Evolutionary conservation across 2,113 vertebrate species (phyloP).

Genomic region (Nibea coibor): DNA sequence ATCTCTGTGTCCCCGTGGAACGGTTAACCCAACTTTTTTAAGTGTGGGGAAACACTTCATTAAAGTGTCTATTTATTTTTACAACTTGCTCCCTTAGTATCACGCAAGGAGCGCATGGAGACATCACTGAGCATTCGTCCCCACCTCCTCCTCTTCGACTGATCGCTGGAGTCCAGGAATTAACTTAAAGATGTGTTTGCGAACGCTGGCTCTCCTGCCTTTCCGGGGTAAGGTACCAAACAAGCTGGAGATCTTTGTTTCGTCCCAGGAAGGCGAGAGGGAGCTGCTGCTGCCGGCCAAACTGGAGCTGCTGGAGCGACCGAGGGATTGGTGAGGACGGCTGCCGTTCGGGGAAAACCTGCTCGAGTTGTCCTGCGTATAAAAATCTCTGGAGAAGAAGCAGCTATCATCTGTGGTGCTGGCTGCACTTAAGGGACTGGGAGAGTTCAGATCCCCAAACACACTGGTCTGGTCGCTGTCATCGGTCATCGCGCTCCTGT

Average conservation of each 20-base stretch:
- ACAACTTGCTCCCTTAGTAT: neutral
- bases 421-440: conserved; percentile 81
- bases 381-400: conserved; percentile 81
- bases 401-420: conserved; percentile 83
- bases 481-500: conserved; percentile 86
- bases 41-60: neutral
- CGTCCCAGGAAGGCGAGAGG: conserved; percentile 88
- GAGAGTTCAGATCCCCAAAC: conserved; percentile 85
- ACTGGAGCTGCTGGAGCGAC: conserved; percentile 88
- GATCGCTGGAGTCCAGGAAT: conserved; percentile 92
- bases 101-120: neutral
- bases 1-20: conserved; percentile 18
- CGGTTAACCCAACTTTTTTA: neutral
- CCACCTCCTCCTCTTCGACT: conserved; percentile 90
- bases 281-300: conserved; percentile 85
- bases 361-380: neutral
- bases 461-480: conserved; percentile 86
- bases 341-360: conserved; percentile 77
- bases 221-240: conserved; percentile 94
- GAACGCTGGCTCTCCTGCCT: conserved; percentile 83
- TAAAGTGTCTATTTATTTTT: conserved; percentile 28
- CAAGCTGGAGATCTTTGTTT: conserved; percentile 70
- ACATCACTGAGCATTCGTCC: conserved; percentile 41
- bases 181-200: conserved; percentile 90
- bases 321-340: conserved; percentile 61